Evolutionary conservation across 2,113 vertebrate species (phyloP).

Genomic region (Lonchura striata): DNA sequence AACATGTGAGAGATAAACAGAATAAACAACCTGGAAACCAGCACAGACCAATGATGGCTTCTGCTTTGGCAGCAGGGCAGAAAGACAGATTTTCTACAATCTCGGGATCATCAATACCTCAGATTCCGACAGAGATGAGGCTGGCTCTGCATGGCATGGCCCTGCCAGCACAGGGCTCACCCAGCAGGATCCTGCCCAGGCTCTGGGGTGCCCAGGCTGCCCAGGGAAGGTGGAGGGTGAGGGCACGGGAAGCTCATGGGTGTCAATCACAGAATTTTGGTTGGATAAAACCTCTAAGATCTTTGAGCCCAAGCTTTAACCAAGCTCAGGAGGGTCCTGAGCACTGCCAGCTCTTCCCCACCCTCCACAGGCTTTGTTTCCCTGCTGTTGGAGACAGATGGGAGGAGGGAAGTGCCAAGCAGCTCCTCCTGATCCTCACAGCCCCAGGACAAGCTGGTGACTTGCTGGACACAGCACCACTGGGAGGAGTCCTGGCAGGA

Average conservation of each 20-base stretch:
- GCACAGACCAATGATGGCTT: too few species aligned
- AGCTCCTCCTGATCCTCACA: neutral
- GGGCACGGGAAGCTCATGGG: neutral
- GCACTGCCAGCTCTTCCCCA: neutral
- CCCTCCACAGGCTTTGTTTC: neutral
- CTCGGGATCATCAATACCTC: too few species aligned
- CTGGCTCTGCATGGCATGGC: rapidly evolving
- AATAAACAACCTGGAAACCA: too few species aligned
- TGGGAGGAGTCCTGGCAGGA: neutral
- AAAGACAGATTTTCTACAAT: too few species aligned
- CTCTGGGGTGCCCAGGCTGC: neutral
- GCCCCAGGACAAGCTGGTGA: neutral
- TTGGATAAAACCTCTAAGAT: neutral
- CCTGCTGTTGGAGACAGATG: neutral
- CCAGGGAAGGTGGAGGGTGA: neutral
- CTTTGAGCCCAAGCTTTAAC: neutral
- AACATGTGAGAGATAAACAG: too few species aligned
- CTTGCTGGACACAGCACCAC: neutral
- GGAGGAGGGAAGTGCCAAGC: neutral
- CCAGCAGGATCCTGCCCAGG: rapidly evolving
- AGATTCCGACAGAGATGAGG: too few species aligned
- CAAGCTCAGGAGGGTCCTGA: neutral
- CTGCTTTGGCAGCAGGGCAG: too few species aligned
- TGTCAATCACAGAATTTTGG: neutral
- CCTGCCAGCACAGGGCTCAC: neutral